Evolutionary conservation across 2,797 vertebrate genomes (phyloP).

Genomic region (Tragopan temminckii): DNA sequence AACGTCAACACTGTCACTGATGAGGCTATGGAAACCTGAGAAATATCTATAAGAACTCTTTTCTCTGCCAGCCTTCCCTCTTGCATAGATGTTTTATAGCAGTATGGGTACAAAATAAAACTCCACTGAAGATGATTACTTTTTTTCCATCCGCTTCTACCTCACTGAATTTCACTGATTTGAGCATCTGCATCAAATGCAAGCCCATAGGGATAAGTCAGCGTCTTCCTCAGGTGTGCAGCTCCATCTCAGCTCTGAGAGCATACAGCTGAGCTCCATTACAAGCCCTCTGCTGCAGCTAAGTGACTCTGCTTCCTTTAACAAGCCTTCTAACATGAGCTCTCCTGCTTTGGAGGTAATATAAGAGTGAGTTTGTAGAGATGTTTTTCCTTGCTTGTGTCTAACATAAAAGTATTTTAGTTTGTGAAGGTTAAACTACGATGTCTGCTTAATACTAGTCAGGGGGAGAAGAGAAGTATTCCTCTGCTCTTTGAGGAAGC

Average conservation of each 20-base stretch:
- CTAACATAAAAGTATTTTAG: not conserved
- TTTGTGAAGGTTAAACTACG: not conserved
- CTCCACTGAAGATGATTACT: not conserved
- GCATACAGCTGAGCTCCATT: constrained; percentile 15
- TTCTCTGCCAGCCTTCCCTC: not conserved
- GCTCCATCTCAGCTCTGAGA: not conserved
- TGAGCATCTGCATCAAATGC: not conserved
- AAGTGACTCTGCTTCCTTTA: not conserved
- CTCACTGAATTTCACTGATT: not conserved
- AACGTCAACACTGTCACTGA: not conserved
- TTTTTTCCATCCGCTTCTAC: not conserved
- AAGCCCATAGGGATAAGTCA: not conserved
- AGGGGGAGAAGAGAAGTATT: too few relatives aligned
- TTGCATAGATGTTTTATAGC: accelerated
- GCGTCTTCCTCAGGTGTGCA: accelerated
- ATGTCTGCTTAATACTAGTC: not conserved
- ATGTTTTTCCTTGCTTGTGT: not conserved
- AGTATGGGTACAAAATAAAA: not conserved
- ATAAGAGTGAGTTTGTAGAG: accelerated
- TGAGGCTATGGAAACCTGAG: not conserved
- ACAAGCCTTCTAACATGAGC: not conserved
- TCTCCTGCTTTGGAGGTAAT: accelerated
- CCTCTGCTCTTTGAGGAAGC: too few relatives aligned
- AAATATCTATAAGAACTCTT: not conserved
- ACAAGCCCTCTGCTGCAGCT: not conserved